phyloP scores from a whole-genome alignment of 2,797 vertebrate genomes.

The Acanthurus lineatus region DNA sequence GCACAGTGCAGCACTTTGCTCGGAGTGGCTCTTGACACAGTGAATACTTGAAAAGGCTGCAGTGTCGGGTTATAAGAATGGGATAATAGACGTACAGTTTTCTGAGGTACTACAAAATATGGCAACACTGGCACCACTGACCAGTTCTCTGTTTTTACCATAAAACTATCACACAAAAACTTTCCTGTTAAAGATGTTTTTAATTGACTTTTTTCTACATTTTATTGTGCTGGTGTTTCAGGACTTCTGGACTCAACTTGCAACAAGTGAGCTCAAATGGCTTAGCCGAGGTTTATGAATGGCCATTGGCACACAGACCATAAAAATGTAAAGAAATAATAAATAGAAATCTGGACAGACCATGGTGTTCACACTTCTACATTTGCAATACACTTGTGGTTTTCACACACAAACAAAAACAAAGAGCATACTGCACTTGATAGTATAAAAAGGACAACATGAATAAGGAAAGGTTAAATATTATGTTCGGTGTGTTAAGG shows the following conservation, averaged over 20 bases:
- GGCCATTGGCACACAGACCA: too few relatives aligned
- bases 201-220: not conserved
- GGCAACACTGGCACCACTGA: not conserved
- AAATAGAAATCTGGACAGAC: too few relatives aligned
- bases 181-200: not conserved
- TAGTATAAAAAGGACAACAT: not conserved
- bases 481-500: not conserved
- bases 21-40: slow-evolving; percentile 51
- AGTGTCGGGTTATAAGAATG: slow-evolving; percentile 32
- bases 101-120: slow-evolving; percentile 12
- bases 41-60: slow-evolving; percentile 49
- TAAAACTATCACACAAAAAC: not conserved
- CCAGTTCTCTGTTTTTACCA: not conserved
- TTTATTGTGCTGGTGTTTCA: not conserved
- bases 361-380: not conserved
- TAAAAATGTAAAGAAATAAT: too few relatives aligned
- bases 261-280: not conserved
- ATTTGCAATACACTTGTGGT: not conserved
- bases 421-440: not conserved
- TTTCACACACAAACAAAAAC: not conserved
- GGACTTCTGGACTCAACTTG: not conserved
- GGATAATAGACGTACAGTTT: slow-evolving; percentile 30
- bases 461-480: not conserved
- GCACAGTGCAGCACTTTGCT: slow-evolving; percentile 61
- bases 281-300: not conserved